A percentile compares a stretch with the other conserved stretches of the same genome.
Conservation (phyloP, 2,113 vertebrate species). For the Elgaria multicarinata region DNA sequence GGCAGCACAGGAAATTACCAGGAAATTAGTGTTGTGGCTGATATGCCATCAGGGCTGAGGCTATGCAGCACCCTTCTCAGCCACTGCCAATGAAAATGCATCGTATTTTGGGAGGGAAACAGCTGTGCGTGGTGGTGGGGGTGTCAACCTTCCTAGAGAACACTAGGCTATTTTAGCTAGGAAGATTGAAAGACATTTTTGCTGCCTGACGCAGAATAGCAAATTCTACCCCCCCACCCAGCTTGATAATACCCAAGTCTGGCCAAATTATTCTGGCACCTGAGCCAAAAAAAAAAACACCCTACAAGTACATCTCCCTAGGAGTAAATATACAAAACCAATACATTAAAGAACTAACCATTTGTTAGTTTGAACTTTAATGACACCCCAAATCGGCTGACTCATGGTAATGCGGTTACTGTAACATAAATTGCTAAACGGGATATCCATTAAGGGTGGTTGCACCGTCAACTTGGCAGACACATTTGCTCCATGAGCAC, state of each 20-base stretch:
- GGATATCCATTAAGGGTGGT: background rate
- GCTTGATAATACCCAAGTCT: too few relatives aligned
- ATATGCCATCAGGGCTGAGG: background rate
- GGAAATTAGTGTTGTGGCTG: background rate
- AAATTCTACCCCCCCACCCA: too few relatives aligned
- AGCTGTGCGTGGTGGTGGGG: background rate
- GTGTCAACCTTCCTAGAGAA: background rate
- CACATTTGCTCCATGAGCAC: background rate
- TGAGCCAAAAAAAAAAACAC: too few relatives aligned
- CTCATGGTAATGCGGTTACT: background rate
- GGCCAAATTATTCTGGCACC: too few relatives aligned
- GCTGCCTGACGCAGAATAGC: too few relatives aligned
- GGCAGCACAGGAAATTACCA: constrained; percentile 15
- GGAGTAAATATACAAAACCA: too few relatives aligned
- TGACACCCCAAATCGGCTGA: too few relatives aligned
- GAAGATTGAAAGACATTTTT: background rate
- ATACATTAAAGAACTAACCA: too few relatives aligned
- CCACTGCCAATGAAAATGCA: constrained; percentile 39
- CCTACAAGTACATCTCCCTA: too few relatives aligned
- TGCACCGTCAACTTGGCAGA: background rate
- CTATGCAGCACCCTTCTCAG: background rate
- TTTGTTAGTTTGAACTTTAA: too few relatives aligned
- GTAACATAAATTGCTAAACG: background rate
- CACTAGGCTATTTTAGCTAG: constrained; percentile 7
- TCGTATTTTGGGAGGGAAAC: constrained; percentile 42